A percentile compares a stretch with the other conserved stretches of the same genome.
Conservation (phyloP, 2,888 invertebrate species). For the Agrotis segetum region DNA sequence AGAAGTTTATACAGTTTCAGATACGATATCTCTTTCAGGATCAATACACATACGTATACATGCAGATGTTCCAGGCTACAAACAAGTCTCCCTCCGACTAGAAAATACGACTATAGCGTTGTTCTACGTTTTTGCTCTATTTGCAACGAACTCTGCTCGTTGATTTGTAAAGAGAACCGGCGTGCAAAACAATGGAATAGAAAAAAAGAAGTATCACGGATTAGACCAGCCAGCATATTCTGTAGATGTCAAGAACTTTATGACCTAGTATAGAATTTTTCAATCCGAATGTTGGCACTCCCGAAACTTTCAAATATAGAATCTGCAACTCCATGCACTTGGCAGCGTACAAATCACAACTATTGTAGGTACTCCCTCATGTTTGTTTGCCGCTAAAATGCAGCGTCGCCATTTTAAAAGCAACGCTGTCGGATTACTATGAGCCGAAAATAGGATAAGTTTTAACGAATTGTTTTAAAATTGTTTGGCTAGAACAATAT, state of each 20-base stretch:
- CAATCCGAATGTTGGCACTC: constrained; percentile 76
- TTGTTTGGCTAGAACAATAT: constrained; percentile 41
- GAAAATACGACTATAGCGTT: constrained; percentile 46
- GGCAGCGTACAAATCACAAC: constrained; percentile 72
- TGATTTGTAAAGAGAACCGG: constrained; percentile 53
- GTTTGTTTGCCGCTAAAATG: constrained; percentile 69
- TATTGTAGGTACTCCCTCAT: constrained; percentile 68
- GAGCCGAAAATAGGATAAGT: constrained; percentile 42
- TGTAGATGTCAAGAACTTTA: constrained; percentile 76
- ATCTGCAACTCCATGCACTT: constrained; percentile 30
- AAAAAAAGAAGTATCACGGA: constrained; percentile 47
- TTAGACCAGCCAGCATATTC: constrained; percentile 64
- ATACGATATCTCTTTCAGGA: not conserved
- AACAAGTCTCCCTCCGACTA: constrained; percentile 37
- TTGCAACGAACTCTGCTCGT: constrained; percentile 44
- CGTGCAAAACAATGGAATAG: constrained; percentile 39
- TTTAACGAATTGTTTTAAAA: constrained; percentile 47
- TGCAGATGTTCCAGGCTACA: constrained; percentile 19
- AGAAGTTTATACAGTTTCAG: not conserved
- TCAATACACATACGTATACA: constrained; percentile 8
- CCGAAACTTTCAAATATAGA: constrained; percentile 74
- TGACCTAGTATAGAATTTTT: constrained; percentile 77
- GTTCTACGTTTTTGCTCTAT: constrained; percentile 35
- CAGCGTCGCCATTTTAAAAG: constrained; percentile 59
- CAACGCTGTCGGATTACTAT: constrained; percentile 35